phyloP scores from a whole-genome alignment of 64 coral and sea anemone species.

The Dendrophyllia cribrosa region DNA sequence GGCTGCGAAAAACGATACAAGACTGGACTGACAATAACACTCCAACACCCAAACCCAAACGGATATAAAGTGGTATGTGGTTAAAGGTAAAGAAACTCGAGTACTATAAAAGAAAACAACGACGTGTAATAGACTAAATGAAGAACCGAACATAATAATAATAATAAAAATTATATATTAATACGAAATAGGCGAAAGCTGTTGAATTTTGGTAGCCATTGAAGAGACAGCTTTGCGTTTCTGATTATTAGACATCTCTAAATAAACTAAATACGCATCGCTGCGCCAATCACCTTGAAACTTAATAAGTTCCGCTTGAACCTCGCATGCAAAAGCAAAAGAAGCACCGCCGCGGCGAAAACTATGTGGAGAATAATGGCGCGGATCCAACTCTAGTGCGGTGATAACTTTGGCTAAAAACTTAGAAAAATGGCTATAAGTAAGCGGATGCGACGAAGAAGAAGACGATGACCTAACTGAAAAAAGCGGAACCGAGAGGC shows the following conservation, averaged over 20 bases:
- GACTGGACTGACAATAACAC: too few relatives aligned
- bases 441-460: neutral
- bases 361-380: conserved; percentile 9
- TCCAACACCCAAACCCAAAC: too few relatives aligned
- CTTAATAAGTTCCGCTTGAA: conserved; percentile 19
- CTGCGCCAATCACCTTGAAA: conserved; percentile 42
- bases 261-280: conserved; percentile 57
- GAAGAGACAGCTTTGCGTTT: neutral
- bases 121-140: too few relatives aligned
- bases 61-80: too few relatives aligned
- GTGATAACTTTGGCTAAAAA: conserved; percentile 23
- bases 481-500: neutral
- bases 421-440: neutral
- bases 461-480: neutral
- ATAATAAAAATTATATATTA: too few relatives aligned
- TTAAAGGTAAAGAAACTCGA: too few relatives aligned
- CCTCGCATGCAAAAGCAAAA: conserved; percentile 19
- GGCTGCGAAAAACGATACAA: too few relatives aligned
- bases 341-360: conserved; percentile 6
- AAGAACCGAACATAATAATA: too few relatives aligned
- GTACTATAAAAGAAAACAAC: too few relatives aligned
- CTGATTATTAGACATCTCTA: conserved; percentile 14
- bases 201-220: conserved; percentile 8
- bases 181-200: too few relatives aligned
- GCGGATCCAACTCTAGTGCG: neutral